A percentile compares a stretch with the other conserved stretches of the same genome.
Conservation (phyloP, 2,797 vertebrate genomes). For the Adrianichthys oophorus region DNA sequence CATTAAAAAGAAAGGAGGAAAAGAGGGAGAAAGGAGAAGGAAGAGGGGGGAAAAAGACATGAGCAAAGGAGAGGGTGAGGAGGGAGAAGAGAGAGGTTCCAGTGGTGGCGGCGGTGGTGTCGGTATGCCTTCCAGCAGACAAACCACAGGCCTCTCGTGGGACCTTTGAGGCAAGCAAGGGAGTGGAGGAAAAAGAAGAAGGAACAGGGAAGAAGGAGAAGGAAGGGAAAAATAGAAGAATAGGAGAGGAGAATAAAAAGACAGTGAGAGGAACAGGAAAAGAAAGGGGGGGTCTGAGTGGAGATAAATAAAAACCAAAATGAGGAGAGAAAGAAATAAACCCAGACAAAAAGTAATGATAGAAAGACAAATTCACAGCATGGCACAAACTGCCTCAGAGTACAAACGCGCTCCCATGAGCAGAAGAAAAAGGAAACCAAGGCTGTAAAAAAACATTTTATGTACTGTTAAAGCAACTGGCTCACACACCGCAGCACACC, state of each 20-base stretch:
- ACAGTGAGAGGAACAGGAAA: slow-evolving; percentile 25
- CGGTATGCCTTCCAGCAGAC: slow-evolving; percentile 78
- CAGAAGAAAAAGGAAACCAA: slow-evolving; percentile 72
- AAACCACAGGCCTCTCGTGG: slow-evolving; percentile 75
- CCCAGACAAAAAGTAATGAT: slow-evolving; percentile 54
- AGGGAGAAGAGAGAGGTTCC: slow-evolving; percentile 69
- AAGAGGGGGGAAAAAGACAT: slow-evolving; percentile 24
- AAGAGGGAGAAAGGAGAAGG: slow-evolving; percentile 41
- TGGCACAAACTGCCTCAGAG: slow-evolving; percentile 66
- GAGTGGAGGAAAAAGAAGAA: slow-evolving; percentile 17
- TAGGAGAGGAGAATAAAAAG: slow-evolving; percentile 21
- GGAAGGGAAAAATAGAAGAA: slow-evolving; percentile 14
- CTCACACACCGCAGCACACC: slow-evolving; percentile 49
- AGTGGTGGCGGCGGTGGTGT: slow-evolving; percentile 76
- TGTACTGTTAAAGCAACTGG: slow-evolving; percentile 75
- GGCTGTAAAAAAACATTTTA: slow-evolving; percentile 72
- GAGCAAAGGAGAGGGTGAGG: slow-evolving; percentile 51
- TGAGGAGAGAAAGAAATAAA: slow-evolving; percentile 40
- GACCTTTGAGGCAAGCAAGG: slow-evolving; percentile 64
- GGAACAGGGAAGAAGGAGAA: slow-evolving; percentile 4
- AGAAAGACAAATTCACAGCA: slow-evolving; percentile 72
- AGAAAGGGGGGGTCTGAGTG: slow-evolving; percentile 32
- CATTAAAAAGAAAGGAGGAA: slow-evolving; percentile 75
- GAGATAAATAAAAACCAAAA: slow-evolving; percentile 66
- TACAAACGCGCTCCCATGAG: slow-evolving; percentile 66